Evolutionary conservation across 2,797 vertebrate genomes (phyloP), one percentile per base, ranked within the genome.

Genomic region (Uromys caudimaculatus): DNA sequence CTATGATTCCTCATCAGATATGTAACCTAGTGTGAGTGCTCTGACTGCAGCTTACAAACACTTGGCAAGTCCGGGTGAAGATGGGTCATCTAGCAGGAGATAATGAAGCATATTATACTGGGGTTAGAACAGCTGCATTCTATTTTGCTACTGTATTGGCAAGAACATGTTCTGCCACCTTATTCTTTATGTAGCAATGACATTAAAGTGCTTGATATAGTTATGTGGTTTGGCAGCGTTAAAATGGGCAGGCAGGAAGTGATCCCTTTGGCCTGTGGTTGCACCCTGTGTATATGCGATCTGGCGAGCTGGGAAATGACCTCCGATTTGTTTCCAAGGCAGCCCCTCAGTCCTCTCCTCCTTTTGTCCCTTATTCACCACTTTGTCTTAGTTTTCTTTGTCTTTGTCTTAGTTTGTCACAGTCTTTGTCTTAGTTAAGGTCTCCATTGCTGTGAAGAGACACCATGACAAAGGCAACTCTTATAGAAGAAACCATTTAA

Each of bases 131-230:
- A 71, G 35, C 44, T 58, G 0, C 62, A 44, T 11, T 78, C 75
- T 91, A 81, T 64, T 67, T 85, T 50, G 67, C 32, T 76, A 81
- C 89, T 91, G 91, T 21, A 23, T 91, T 77, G 93, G 52, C 83
- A 90, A 85, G 60, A 75, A 93, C 5, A 11, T 71, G 83, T 95
- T 82, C 67, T 54, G 35, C 21, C 54, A 56, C 44, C 35, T 85
- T 95, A 91, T 83, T 67, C 44, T 78, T 58, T 69, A 73, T 88
- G 75, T 67, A 71, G 47, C 71, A 92, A 35, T 35, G 38, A 58
- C 52, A 50, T 91, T 54, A 79, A 24, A 86, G 16, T 41, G 41
- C 52, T 62, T 90, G 11, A 32, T 44, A 44, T 12, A 78, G 60
- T 73, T 35, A 47, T 0, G 2, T 58, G n/a, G 85, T 56, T 85